These are phyloP conservation scores for Drosophila gaucha DNA, from an alignment of 2,888 invertebrate genomes.

Conservation along the genomic window DNA sequence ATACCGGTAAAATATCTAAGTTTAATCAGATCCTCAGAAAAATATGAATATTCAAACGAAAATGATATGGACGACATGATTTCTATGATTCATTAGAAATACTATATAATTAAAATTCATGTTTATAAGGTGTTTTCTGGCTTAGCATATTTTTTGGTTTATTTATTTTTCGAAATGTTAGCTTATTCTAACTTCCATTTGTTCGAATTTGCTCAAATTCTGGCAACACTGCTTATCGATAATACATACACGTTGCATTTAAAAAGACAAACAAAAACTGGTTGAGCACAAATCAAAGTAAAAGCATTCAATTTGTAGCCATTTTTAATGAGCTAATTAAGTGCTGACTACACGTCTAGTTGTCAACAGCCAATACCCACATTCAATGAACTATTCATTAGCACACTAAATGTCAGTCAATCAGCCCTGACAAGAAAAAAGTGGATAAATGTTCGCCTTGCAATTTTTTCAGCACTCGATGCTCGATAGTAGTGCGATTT, in stretches of 20 bases:
- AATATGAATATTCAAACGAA: too few species aligned
- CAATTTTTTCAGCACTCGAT: neutral
- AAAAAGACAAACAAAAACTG: neutral
- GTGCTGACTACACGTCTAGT: neutral
- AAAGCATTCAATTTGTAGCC: neutral
- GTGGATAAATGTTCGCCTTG: neutral
- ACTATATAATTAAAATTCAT: too few species aligned
- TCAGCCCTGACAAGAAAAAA: conserved; percentile 42
- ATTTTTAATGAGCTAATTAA: neutral
- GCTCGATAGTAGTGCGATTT: conserved; percentile 11
- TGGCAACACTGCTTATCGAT: neutral
- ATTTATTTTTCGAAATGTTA: too few species aligned
- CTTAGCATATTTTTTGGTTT: too few species aligned
- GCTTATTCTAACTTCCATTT: too few species aligned
- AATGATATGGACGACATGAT: too few species aligned
- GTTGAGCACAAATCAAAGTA: neutral
- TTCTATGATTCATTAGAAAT: too few species aligned
- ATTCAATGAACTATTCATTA: conserved; percentile 50
- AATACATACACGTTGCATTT: neutral
- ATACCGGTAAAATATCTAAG: too few species aligned
- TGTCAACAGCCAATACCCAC: conserved; percentile 9
- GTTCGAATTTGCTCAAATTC: too few species aligned
- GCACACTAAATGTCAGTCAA: conserved; percentile 54
- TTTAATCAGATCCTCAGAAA: too few species aligned
- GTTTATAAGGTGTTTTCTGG: too few species aligned